Evolutionary conservation across 2,113 vertebrate species (phyloP).

Genomic region (Gymnorhina tibicen): DNA sequence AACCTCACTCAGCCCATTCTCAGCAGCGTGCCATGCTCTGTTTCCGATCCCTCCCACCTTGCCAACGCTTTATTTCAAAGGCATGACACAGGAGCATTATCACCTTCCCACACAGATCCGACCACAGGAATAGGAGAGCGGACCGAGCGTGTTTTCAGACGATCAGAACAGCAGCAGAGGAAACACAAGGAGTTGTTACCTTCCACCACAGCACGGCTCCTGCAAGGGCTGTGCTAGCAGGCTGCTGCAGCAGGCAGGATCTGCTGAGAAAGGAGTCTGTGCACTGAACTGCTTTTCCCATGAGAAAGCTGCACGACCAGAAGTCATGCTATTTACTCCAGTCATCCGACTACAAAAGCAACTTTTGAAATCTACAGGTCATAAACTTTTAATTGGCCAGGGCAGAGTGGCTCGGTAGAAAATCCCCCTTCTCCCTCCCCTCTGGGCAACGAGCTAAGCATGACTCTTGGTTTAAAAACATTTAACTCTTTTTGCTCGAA

Average conservation of each 20-base stretch:
- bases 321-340: background rate
- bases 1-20: background rate
- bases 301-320: background rate
- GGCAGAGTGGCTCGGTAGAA: constrained; percentile 42
- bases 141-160: background rate
- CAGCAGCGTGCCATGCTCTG: background rate
- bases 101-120: constrained; percentile 10
- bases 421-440: constrained; percentile 29
- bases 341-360: constrained; percentile 36
- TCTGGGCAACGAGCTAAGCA: constrained; percentile 16
- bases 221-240: background rate
- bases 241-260: background rate
- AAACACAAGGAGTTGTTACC: background rate
- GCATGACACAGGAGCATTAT: background rate
- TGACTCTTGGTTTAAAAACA: constrained; percentile 17
- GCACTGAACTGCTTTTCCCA: constrained; percentile 11
- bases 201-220: background rate
- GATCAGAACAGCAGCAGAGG: background rate
- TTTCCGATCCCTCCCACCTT: background rate
- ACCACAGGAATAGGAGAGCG: background rate
- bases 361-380: constrained; percentile 60
- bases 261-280: background rate
- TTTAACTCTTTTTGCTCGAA: constrained; percentile 50
- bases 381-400: constrained; percentile 50
- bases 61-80: background rate